phyloP scores from a whole-genome alignment of 2,888 invertebrate genomes.

The Temnothorax rugatulus region DNA sequence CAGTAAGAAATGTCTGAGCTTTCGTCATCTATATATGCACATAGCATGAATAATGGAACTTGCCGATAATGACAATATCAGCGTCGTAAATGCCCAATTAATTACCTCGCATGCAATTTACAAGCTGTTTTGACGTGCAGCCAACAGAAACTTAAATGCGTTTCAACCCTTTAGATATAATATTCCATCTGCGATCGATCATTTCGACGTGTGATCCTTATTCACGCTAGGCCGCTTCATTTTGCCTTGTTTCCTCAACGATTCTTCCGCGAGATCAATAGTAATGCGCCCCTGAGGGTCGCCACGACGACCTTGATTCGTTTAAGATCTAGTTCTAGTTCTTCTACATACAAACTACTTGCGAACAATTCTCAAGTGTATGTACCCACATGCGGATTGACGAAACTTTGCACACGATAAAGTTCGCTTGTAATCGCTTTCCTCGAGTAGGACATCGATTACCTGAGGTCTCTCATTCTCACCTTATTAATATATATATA shows the following conservation, averaged over 20 bases:
- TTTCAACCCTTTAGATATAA: slow-evolving; percentile 25
- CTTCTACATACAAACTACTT: slow-evolving; percentile 22
- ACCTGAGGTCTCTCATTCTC: background rate
- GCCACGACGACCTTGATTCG: slow-evolving; percentile 36
- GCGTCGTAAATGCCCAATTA: slow-evolving; percentile 1
- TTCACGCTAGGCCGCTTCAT: background rate
- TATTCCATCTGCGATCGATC: slow-evolving; percentile 33
- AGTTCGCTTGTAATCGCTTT: background rate
- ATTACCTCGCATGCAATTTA: slow-evolving; percentile 20
- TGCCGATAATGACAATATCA: background rate
- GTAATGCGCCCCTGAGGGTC: background rate
- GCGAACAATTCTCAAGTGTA: slow-evolving; percentile 7
- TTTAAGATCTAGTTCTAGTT: slow-evolving; percentile 16
- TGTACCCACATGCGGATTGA: background rate
- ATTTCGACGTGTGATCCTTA: slow-evolving; percentile 19
- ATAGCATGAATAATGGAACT: slow-evolving; percentile 17
- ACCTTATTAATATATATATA: too few species aligned
- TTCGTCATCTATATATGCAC: background rate
- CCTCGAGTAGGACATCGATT: background rate
- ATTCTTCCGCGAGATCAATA: slow-evolving; percentile 31
- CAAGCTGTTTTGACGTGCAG: background rate
- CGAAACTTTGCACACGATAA: background rate
- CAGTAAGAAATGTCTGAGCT: background rate
- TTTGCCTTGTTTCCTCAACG: slow-evolving; percentile 17
- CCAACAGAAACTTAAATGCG: slow-evolving; percentile 24